Evolutionary conservation across 2,888 invertebrate genomes (phyloP).

Genomic region (Ochropleura leucogaster): DNA sequence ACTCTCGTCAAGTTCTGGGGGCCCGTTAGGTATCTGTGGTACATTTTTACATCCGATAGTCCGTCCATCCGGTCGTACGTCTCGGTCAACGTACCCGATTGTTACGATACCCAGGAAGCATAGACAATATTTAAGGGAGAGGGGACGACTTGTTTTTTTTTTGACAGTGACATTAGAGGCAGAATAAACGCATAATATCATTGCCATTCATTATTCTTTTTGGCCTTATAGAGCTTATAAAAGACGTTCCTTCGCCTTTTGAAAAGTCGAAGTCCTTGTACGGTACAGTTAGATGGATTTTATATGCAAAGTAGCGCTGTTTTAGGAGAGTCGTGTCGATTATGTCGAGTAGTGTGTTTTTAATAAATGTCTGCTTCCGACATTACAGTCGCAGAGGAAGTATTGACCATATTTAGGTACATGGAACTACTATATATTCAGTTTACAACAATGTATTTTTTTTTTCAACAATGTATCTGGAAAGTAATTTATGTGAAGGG

Average conservation of each 20-base stretch:
- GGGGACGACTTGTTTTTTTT: slow-evolving; percentile 30
- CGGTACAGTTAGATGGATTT: slow-evolving; percentile 24
- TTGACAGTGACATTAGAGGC: slow-evolving; percentile 33
- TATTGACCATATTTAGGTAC: not conserved
- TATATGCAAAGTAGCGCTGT: slow-evolving; percentile 36
- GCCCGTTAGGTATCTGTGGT: slow-evolving; percentile 70
- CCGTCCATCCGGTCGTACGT: slow-evolving; percentile 47
- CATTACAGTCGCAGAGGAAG: slow-evolving; percentile 10
- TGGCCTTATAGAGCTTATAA: not conserved
- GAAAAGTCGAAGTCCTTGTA: slow-evolving; percentile 7
- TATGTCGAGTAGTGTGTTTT: slow-evolving; percentile 30
- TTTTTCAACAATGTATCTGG: no score
- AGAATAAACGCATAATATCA: slow-evolving; percentile 29
- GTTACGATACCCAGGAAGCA: slow-evolving; percentile 69
- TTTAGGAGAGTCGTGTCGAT: slow-evolving; percentile 26
- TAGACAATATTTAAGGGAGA: slow-evolving; percentile 50
- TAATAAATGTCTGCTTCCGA: slow-evolving; percentile 34
- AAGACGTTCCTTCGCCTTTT: slow-evolving; percentile 16
- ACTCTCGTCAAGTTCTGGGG: slow-evolving; percentile 29
- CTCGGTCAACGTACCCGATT: slow-evolving; percentile 69
- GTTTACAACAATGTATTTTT: not conserved
- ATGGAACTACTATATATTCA: not conserved
- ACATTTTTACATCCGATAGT: slow-evolving; percentile 59
- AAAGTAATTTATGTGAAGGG: not conserved
- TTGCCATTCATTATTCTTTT: slow-evolving; percentile 25